Base-by-base conservation (phyloP, 2,113 vertebrate species). In the Eidolon helvum region DNA sequence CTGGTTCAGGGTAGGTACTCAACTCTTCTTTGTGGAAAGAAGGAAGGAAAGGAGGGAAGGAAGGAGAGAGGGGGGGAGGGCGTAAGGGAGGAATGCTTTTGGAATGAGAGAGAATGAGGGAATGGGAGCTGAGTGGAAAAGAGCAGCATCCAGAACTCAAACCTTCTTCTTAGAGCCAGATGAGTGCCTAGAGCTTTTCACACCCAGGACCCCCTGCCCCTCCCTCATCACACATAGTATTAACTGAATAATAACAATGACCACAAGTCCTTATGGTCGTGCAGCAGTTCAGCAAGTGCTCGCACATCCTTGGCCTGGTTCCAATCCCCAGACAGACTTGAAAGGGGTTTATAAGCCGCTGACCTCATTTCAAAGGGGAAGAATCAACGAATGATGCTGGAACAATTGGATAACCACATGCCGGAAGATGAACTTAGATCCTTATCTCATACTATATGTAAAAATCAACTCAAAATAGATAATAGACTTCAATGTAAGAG, bases 11-110 rank as follows among this genome's bases (percentile, higher is more conserved):
- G 22, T 55, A 30, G 24, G 5, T 43, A 8, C 43, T 30, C 40
- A 85, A 55, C 55, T 96, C 10, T 95, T 94, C 55, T 95, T 95
- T 72, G 79, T 90, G 97, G 63, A 53, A 85, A 45, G 53, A 57
- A 53, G 18, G 33, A 15, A 43, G 65, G 43, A n/a, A 59, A 2
- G 16, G 33, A 71, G 28, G 19, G 26, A 82, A 28, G 28, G 96
- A 71, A 87, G 85, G 66, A 97, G 61, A 68, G 48, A 82, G 1
- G 21, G 7, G 53, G 84, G 12, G n/a, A 61, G 24, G 9, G 97
- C 74, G 87, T 83, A 59, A 97, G 30, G 79, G 55, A 78, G 57
- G 35, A 75, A 87, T 90, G 87, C 57, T 96, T 87, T 16, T 8
- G 30, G 91, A 78, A 57, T 38, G 55, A 35, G 61, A 77, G 59